Conservation (phyloP, 1,140 invertebrate species). For the Sesamia nonagrioides region DNA sequence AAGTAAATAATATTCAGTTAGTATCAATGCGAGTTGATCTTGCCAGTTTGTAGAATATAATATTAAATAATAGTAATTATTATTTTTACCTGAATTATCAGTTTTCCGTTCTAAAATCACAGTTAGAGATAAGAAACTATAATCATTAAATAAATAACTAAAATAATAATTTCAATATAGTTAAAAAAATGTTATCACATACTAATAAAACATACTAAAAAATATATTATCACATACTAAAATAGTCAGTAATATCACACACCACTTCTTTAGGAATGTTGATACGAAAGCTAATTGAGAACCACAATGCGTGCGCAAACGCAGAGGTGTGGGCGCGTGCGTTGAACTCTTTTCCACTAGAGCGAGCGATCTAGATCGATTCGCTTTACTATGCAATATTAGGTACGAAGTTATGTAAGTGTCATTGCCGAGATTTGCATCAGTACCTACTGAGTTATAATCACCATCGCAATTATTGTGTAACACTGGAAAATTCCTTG, state of each 20-base stretch:
- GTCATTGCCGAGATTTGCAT: conserved; percentile 79
- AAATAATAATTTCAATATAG: too few relatives aligned
- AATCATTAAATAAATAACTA: too few relatives aligned
- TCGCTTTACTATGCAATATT: conserved; percentile 53
- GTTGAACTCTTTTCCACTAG: conserved; percentile 70
- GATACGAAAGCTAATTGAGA: conserved; percentile 40
- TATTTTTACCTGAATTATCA: too few relatives aligned
- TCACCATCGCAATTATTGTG: conserved; percentile 70
- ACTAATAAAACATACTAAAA: not conserved
- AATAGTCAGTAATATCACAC: not conserved
- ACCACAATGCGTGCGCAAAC: conserved; percentile 46
- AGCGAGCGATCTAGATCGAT: conserved; percentile 63
- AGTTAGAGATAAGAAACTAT: too few relatives aligned
- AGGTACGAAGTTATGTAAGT: conserved; percentile 66
- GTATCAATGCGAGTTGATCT: not conserved
- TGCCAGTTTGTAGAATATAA: not conserved
- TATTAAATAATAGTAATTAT: not conserved
- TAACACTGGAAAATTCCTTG: conserved; percentile 66
- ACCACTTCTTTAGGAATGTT: conserved; percentile 30
- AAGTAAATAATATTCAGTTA: not conserved
- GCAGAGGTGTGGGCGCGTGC: conserved; percentile 54
- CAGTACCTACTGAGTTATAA: conserved; percentile 61
- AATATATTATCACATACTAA: not conserved
- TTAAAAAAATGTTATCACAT: too few relatives aligned
- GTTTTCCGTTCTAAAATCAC: too few relatives aligned